Evolutionary conservation across 2,797 vertebrate genomes (phyloP).

Genomic region (Sebastolobus altivelis): DNA sequence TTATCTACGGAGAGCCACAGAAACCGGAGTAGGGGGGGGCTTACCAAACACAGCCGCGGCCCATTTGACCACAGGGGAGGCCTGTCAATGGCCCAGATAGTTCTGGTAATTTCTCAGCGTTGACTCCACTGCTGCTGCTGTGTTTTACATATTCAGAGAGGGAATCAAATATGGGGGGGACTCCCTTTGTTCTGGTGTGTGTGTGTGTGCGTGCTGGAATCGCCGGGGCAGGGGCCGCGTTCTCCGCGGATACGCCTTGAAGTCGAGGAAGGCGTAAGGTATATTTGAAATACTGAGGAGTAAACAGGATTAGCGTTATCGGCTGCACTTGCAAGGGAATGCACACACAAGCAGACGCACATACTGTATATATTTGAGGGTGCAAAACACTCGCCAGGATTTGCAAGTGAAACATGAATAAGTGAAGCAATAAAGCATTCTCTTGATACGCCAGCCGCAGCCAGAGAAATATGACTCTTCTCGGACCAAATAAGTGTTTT

Average conservation of each 20-base stretch:
- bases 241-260: conserved; percentile 70
- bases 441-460: conserved; percentile 64
- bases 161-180: conserved; percentile 69
- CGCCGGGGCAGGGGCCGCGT: conserved; percentile 59
- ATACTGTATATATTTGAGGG: conserved; percentile 42
- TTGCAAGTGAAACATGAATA: conserved; percentile 85
- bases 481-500: conserved; percentile 68
- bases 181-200: conserved; percentile 65
- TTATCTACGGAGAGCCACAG: conserved; percentile 68
- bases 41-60: conserved; percentile 66
- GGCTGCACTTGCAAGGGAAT: conserved; percentile 63
- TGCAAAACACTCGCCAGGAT: conserved; percentile 55
- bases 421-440: conserved; percentile 79
- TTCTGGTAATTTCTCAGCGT: conserved; percentile 85
- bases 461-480: conserved; percentile 58
- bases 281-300: conserved; percentile 66
- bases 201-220: conserved; percentile 32
- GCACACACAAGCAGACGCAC: conserved; percentile 37
- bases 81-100: conserved; percentile 87
- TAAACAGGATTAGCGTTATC: conserved; percentile 87
- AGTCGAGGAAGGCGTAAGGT: conserved; percentile 74
- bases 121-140: conserved; percentile 60
- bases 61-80: conserved; percentile 86
- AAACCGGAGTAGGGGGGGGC: conserved; percentile 48
- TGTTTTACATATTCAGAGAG: conserved; percentile 85